Percentiles rank a stretch among this genome's conserved stretches.
Evolutionary conservation across 2,888 invertebrate genomes (phyloP).

Genomic region (Ochropacha duplaris): DNA sequence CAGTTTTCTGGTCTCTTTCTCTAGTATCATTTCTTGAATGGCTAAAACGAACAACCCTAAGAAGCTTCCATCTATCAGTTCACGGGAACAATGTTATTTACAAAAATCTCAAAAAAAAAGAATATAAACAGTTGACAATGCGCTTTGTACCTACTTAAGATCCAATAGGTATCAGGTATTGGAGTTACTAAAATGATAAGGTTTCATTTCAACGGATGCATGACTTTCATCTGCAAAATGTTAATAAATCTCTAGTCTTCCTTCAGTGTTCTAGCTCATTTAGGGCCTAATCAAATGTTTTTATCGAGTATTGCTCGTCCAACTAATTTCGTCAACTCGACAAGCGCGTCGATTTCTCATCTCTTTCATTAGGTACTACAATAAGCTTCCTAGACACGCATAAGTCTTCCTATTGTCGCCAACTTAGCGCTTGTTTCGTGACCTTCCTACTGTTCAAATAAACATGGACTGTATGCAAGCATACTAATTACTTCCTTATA

Average conservation of each 20-base stretch:
- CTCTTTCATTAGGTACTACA: neutral
- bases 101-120: too few species aligned
- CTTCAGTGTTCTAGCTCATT: neutral
- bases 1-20: too few species aligned
- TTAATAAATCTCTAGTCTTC: neutral
- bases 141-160: too few species aligned
- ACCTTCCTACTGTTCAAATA: slow-evolving; percentile 5
- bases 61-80: neutral
- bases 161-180: too few species aligned
- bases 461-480: neutral
- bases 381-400: slow-evolving; percentile 1
- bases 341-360: neutral
- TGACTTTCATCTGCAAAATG: neutral
- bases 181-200: too few species aligned
- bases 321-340: neutral
- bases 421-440: neutral
- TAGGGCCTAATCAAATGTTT: neutral
- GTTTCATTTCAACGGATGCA: too few species aligned
- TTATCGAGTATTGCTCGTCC: neutral
- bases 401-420: neutral
- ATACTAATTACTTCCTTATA: slow-evolving; percentile 49
- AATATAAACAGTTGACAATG: neutral
- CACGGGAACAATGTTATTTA: too few species aligned
- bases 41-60: neutral
- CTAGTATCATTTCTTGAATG: neutral